Conservation (phyloP, 2,888 invertebrate species). For the Ichneumon xanthorius region DNA sequence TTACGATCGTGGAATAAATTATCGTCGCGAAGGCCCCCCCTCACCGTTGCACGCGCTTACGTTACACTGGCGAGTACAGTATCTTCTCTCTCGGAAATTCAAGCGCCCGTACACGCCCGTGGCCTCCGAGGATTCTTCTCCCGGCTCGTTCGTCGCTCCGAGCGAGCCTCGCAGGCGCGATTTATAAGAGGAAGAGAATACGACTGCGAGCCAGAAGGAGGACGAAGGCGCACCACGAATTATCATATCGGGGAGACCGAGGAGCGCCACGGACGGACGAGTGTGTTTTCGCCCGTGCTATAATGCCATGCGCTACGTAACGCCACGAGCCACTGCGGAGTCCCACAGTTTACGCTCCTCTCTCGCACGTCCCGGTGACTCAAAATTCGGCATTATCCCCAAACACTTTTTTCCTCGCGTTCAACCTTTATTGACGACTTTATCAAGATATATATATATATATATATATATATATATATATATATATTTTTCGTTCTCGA, state of each 20-base stretch:
- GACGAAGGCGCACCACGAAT: constrained; percentile 57
- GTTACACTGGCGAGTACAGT: constrained; percentile 46
- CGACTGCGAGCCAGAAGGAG: not conserved
- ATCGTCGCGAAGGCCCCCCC: constrained; percentile 70
- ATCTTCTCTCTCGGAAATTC: constrained; percentile 44
- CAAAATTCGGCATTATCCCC: not conserved
- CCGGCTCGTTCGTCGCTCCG: constrained; percentile 42
- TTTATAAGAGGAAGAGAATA: constrained; percentile 53
- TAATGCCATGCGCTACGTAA: constrained; percentile 32
- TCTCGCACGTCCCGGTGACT: not conserved
- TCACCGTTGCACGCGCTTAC: constrained; percentile 59
- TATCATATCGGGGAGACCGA: constrained; percentile 58
- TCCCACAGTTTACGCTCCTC: not conserved
- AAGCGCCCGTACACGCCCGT: constrained; percentile 52
- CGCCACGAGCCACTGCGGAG: constrained; percentile 23
- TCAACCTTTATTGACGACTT: constrained; percentile 30
- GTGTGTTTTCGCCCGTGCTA: constrained; percentile 33
- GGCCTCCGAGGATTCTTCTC: constrained; percentile 19
- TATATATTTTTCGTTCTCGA: not conserved
- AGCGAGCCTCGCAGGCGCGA: constrained; percentile 40
- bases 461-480: too few species aligned
- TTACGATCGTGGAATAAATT: constrained; percentile 79
- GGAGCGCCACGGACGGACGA: not conserved
- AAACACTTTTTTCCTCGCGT: not conserved
- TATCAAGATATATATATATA: constrained; percentile 19